Evolutionary conservation across 2,113 vertebrate genomes (phyloP).

Genomic region (Scortum barcoo): DNA sequence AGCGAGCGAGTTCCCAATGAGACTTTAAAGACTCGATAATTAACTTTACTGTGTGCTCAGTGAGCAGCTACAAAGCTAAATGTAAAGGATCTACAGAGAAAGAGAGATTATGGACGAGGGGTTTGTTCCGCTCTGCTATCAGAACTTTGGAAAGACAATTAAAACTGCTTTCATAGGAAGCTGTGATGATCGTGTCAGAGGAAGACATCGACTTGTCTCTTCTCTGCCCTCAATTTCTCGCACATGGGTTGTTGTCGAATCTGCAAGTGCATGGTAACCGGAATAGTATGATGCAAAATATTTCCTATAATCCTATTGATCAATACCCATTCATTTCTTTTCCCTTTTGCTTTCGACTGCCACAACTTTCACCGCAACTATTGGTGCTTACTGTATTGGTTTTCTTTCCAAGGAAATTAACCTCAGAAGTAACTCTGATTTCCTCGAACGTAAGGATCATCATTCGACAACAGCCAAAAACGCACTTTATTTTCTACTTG

Average conservation of each 20-base stretch:
- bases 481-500: conserved; percentile 84
- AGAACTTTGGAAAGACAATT: conserved; percentile 54
- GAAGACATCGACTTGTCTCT: conserved; percentile 49
- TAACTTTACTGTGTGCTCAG: conserved; percentile 62
- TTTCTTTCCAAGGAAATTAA: conserved; percentile 30
- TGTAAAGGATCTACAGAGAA: conserved; percentile 45
- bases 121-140: conserved; percentile 50
- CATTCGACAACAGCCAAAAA: conserved; percentile 65
- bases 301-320: conserved; percentile 61
- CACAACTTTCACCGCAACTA: conserved; percentile 34
- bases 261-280: conserved; percentile 82
- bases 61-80: conserved; percentile 65
- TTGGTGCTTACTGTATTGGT: conserved; percentile 72
- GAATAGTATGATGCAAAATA: conserved; percentile 72
- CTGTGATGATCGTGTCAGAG: conserved; percentile 47
- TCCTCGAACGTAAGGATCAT: conserved; percentile 33
- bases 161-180: conserved; percentile 50
- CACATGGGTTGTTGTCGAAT: conserved; percentile 66
- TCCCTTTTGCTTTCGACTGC: conserved; percentile 39
- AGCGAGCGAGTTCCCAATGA: conserved; percentile 34
- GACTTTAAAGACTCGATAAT: conserved; percentile 65
- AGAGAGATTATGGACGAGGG: conserved; percentile 43
- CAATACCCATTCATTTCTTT: conserved; percentile 32
- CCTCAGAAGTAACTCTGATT: conserved; percentile 25
- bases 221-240: conserved; percentile 65